Conservation (phyloP, 92 coral and sea anemone species). For the Porites evermanni region DNA sequence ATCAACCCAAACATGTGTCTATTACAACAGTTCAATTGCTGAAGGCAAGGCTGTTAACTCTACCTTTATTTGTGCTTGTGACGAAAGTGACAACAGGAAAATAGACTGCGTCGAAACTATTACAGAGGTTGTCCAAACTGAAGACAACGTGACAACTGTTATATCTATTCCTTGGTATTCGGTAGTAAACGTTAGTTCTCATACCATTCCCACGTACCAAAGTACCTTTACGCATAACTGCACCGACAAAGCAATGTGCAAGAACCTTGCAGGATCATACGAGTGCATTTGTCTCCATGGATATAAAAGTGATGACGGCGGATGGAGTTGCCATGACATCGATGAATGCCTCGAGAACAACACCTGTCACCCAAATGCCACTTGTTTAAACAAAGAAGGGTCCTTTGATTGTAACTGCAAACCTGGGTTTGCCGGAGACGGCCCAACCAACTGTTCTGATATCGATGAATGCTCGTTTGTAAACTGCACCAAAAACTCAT, state of each 20-base stretch:
- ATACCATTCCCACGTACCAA: conserved; percentile 13
- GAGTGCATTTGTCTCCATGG: conserved; percentile 61
- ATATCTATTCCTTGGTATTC: conserved; percentile 59
- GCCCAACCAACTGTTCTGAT: conserved; percentile 52
- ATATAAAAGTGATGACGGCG: conserved; percentile 42
- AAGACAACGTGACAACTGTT: conserved; percentile 26
- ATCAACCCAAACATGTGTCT: conserved; percentile 55
- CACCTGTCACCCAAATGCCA: conserved; percentile 65
- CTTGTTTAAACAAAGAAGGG: conserved; percentile 65
- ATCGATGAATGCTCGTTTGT: conserved; percentile 53
- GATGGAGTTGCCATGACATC: conserved; percentile 51
- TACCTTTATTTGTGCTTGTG: conserved; percentile 70
- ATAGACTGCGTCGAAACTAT: conserved; percentile 59
- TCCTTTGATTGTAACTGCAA: conserved; percentile 61
- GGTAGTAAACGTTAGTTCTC: conserved; percentile 23
- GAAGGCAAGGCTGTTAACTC: conserved; percentile 15
- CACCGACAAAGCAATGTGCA: conserved; percentile 49
- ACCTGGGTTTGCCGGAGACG: conserved; percentile 60
- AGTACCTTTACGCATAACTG: conserved; percentile 56
- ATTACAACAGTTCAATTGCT: conserved; percentile 27
- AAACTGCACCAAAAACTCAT: conserved; percentile 53
- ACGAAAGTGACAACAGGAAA: conserved; percentile 25
- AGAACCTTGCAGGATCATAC: conserved; percentile 64
- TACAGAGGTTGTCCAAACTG: conserved; percentile 18
- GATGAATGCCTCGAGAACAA: conserved; percentile 60